Evolutionary conservation across 2,797 vertebrate genomes (phyloP).

Genomic region (Gymnothorax reevesii): DNA sequence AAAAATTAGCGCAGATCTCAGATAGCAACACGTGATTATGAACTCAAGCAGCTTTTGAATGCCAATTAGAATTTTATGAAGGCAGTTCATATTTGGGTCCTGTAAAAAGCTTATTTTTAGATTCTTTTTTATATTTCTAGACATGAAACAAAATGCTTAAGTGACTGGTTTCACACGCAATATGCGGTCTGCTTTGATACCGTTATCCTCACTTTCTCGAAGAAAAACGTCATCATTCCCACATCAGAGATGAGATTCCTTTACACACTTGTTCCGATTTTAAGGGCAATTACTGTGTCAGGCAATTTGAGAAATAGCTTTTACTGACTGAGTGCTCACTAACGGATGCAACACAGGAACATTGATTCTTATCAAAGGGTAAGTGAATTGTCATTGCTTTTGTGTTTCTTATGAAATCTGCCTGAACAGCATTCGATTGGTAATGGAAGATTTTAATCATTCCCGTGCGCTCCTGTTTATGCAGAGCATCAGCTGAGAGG

Average conservation of each 20-base stretch:
- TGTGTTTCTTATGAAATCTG: slow-evolving; percentile 93
- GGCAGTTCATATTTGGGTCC: too few species aligned
- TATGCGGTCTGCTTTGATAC: slow-evolving; percentile 80
- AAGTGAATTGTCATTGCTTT: slow-evolving; percentile 98
- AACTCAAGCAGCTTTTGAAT: too few species aligned
- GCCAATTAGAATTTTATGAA: too few species aligned
- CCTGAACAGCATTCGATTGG: slow-evolving; percentile 92
- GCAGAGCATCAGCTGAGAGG: slow-evolving; percentile 76
- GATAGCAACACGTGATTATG: too few species aligned
- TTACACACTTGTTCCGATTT: slow-evolving; percentile 89
- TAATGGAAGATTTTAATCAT: slow-evolving; percentile 89
- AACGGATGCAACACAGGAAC: slow-evolving; percentile 98
- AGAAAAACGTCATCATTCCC: slow-evolving; percentile 60
- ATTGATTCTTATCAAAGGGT: slow-evolving; percentile 92
- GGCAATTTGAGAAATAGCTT: slow-evolving; percentile 92
- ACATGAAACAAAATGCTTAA: slow-evolving; percentile 83
- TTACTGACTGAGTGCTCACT: slow-evolving; percentile 87
- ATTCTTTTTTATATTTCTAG: too few species aligned
- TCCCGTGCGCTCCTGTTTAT: slow-evolving; percentile 75
- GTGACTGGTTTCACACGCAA: slow-evolving; percentile 69
- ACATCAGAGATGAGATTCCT: slow-evolving; percentile 86
- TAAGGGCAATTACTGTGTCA: slow-evolving; percentile 97
- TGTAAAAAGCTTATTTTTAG: too few species aligned
- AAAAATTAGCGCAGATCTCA: too few species aligned
- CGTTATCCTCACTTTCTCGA: slow-evolving; percentile 82